Evolutionary conservation across 2,113 vertebrate genomes (phyloP).

Genomic region (Labeo catla): DNA sequence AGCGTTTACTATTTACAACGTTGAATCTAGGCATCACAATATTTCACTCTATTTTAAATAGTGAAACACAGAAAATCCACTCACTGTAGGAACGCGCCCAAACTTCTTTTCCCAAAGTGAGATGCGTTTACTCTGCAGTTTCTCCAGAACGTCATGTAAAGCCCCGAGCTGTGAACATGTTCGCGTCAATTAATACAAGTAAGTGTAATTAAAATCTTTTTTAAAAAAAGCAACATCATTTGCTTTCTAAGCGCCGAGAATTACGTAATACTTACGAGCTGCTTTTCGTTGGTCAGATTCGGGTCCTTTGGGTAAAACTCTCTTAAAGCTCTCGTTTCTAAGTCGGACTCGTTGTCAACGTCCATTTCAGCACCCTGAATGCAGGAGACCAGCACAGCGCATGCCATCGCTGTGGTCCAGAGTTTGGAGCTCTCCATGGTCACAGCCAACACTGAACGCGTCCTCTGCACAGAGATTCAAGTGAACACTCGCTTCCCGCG

Average conservation of each 20-base stretch:
- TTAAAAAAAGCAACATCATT: neutral
- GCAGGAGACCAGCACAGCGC: conserved; percentile 71
- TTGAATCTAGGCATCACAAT: neutral
- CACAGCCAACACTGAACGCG: conserved; percentile 50
- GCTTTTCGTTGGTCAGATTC: conserved; percentile 79
- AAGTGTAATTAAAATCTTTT: neutral
- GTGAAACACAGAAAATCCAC: neutral
- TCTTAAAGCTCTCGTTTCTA: conserved; percentile 76
- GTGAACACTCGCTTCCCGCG: conserved; percentile 50
- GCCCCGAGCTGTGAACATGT: conserved; percentile 73
- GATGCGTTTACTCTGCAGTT: conserved; percentile 78
- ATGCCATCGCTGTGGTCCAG: conserved; percentile 66
- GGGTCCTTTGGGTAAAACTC: conserved; percentile 81
- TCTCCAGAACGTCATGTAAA: conserved; percentile 79
- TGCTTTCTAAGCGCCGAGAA: neutral
- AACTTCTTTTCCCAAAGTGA: conserved; percentile 80
- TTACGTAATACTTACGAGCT: conserved; percentile 73
- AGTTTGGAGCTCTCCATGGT: conserved; percentile 77
- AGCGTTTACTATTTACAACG: neutral
- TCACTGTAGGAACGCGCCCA: conserved; percentile 81
- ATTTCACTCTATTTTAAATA: neutral
- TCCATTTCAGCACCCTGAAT: conserved; percentile 61
- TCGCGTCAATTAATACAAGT: neutral
- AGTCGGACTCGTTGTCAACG: conserved; percentile 68
- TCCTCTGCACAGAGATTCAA: conserved; percentile 6